Base-by-base conservation (phyloP, 2,797 vertebrate genomes). In the Tragopan temminckii region DNA sequence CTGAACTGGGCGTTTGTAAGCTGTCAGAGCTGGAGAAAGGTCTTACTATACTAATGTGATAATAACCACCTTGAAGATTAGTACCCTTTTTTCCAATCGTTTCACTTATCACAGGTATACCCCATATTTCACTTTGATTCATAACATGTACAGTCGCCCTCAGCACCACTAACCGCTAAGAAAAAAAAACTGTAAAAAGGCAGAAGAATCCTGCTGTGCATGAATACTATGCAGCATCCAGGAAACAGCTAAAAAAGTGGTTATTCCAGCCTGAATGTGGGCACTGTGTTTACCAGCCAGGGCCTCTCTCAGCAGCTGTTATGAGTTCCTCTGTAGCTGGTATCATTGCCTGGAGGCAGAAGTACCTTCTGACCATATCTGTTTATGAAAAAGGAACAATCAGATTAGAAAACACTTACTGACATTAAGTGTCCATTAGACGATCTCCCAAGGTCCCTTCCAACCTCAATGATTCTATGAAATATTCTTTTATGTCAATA, bases 401-500 rank as follows among this genome's bases (percentile, higher is more conserved):
- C 52, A 4, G 43, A 86, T 96, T 95, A 95, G 84, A 70, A 95
- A 95, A 94, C 90, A 85, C 90, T 92, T 89, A 95, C 0, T 72
- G 89, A 11, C 94, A 91, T 92, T 89, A 89, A 83, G 77, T 25
- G 1, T 52, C 93, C 90, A 94, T 93, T 92, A 93, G 70, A 67
- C 48, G 70, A 85, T 93, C 82, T 95, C 92, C 76, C 66, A 95
- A 89, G 79, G 66, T 93, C 69, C 77, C 58, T 89, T 85, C 82
- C 80, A 91, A 80, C 53, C 55, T 78, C 72, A 72, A 4, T 62
- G 91, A 91, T 85, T 85, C 95, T 57, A 69, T 79, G 82, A 92
- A 92, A 92, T 95, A 95, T 93, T 92, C 40, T 88, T 92, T 96
- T 61, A 79, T 72, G 90, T 53, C 93, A 92, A 95, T 94, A 95